Conservation (phyloP, 2,797 vertebrate species). For the Silurus aristotelis region DNA sequence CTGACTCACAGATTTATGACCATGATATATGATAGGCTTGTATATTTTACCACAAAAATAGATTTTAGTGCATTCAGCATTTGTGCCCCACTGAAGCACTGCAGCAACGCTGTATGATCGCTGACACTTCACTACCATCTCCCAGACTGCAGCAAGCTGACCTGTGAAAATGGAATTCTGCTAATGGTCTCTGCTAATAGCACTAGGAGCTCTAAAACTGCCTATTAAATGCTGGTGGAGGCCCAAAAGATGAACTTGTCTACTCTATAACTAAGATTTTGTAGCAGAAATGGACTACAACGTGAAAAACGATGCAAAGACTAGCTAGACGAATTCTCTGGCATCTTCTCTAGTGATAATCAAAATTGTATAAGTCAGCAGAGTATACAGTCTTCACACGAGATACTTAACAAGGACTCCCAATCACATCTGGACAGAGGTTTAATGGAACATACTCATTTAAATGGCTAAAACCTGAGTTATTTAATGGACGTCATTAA, state of each 20-base stretch:
- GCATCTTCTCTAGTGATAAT: slow-evolving; percentile 41
- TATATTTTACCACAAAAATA: slow-evolving; percentile 15
- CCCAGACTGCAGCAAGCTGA: slow-evolving; percentile 5
- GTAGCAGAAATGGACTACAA: background rate
- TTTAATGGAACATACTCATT: slow-evolving; percentile 57
- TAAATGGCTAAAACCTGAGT: slow-evolving; percentile 82
- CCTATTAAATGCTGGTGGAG: background rate
- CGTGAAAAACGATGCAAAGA: background rate
- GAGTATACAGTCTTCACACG: slow-evolving; percentile 69
- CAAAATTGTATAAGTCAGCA: slow-evolving; percentile 32
- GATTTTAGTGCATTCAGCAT: slow-evolving; percentile 32
- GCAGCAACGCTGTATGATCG: slow-evolving; percentile 17
- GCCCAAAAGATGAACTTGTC: background rate
- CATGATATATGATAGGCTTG: background rate
- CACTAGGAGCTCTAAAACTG: slow-evolving; percentile 12
- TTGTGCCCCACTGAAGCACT: slow-evolving; percentile 22
- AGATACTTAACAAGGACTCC: slow-evolving; percentile 61
- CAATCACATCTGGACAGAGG: slow-evolving; percentile 64
- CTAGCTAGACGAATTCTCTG: slow-evolving; percentile 14
- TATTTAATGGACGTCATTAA: slow-evolving; percentile 75
- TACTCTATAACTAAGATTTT: background rate
- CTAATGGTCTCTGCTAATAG: slow-evolving; percentile 37
- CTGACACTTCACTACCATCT: slow-evolving; percentile 35
- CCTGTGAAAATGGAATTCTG: slow-evolving; percentile 28
- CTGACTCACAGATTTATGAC: background rate